These are phyloP conservation scores for Myotis lucifugus DNA, from an alignment of 2,113 vertebrate genomes.

Conservation along the genomic window DNA sequence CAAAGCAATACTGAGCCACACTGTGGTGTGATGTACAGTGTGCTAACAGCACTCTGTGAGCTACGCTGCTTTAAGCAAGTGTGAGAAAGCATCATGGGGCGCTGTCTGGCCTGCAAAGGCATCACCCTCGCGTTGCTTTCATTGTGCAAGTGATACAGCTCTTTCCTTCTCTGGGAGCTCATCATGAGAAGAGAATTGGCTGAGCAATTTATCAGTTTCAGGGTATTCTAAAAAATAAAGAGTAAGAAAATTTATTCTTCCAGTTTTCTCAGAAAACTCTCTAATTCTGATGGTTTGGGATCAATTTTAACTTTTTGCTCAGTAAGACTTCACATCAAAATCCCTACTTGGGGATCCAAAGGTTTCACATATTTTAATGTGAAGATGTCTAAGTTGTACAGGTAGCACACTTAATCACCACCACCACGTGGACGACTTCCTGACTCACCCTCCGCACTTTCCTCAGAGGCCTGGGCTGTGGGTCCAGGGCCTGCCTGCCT, in stretches of 20 bases:
- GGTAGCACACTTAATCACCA: rapidly evolving
- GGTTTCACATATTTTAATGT: background rate
- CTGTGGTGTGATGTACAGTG: background rate
- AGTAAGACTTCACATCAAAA: background rate
- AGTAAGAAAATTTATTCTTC: background rate
- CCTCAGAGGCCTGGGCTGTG: background rate
- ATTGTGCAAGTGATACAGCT: background rate
- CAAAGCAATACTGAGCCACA: background rate
- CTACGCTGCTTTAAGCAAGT: background rate
- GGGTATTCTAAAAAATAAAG: background rate
- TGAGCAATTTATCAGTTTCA: background rate
- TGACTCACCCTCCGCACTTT: rapidly evolving
- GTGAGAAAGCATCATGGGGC: background rate
- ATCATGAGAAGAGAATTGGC: background rate
- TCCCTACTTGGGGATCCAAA: background rate
- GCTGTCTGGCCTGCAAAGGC: background rate
- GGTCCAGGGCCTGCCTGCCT: rapidly evolving
- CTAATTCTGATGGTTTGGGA: background rate
- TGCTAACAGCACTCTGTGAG: slow-evolving; percentile 7
- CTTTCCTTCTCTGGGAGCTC: background rate
- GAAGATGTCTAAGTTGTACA: background rate
- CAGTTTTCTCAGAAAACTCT: background rate
- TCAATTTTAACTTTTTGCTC: background rate
- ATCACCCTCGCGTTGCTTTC: background rate
- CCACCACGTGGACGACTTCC: too few species aligned